These are phyloP conservation scores for Bilobella aurantiaca DNA, from an alignment of 1,140 invertebrate genomes.

Conservation along the genomic window DNA sequence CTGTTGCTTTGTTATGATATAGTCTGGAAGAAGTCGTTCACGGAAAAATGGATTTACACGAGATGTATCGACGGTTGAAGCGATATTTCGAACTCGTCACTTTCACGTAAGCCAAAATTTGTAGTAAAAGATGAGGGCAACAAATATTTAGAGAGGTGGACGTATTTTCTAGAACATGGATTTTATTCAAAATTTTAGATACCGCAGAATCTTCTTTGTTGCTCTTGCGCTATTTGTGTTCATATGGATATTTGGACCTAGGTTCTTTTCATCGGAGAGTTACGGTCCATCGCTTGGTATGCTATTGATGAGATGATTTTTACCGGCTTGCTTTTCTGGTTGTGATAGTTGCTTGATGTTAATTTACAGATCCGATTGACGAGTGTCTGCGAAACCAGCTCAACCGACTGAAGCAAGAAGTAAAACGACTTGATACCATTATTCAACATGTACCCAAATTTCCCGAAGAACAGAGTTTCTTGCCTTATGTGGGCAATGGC, in stretches of 20 bases:
- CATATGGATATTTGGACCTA: constrained; percentile 54
- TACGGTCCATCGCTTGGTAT: constrained; percentile 41
- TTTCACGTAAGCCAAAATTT: constrained; percentile 27
- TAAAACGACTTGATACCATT: constrained; percentile 56
- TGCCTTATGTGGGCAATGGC: constrained; percentile 71
- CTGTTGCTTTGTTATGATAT: too few relatives aligned
- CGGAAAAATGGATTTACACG: background rate
- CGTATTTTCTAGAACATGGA: background rate
- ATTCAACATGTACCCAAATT: constrained; percentile 50
- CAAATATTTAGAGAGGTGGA: too few relatives aligned
- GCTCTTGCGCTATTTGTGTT: constrained; percentile 50
- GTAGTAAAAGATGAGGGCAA: too few relatives aligned
- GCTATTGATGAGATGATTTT: background rate
- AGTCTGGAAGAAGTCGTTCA: background rate
- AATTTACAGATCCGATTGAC: constrained; percentile 46
- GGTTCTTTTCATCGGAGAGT: constrained; percentile 48
- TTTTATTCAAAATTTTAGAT: constrained; percentile 40
- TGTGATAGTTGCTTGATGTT: constrained; percentile 1
- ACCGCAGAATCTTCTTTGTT: constrained; percentile 54
- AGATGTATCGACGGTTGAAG: constrained; percentile 18
- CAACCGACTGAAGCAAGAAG: constrained; percentile 48
- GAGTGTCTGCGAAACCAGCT: constrained; percentile 55
- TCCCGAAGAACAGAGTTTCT: constrained; percentile 49
- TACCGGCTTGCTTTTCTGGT: constrained; percentile 1
- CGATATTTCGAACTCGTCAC: constrained; percentile 25